A percentile compares a stretch with the other conserved stretches of the same genome.
Evolutionary conservation across 2,888 invertebrate genomes (phyloP).

Genomic region (Dyspetes luteomarginatus): DNA sequence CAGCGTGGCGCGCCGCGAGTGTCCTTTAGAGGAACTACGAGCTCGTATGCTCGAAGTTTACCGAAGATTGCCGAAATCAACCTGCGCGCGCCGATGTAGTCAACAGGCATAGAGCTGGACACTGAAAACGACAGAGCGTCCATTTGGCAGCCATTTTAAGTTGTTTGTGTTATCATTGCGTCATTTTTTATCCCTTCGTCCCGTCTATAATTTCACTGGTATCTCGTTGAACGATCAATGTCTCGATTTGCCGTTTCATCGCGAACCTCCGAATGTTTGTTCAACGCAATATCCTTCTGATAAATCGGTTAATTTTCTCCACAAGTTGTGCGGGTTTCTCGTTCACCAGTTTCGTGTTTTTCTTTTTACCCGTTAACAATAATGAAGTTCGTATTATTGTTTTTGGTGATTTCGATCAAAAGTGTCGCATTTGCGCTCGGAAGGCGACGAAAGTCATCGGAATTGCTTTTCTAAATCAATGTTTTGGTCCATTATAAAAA

Average conservation of each 20-base stretch:
- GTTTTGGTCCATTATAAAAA: background rate
- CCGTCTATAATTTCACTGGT: background rate
- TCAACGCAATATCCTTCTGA: background rate
- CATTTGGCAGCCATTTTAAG: background rate
- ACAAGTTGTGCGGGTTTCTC: background rate
- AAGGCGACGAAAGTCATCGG: conserved; percentile 31
- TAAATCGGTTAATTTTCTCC: background rate
- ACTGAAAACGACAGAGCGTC: background rate
- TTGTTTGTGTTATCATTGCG: conserved; percentile 15
- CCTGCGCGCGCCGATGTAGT: background rate
- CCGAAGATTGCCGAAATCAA: background rate
- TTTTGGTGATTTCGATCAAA: background rate
- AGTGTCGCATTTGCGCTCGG: background rate
- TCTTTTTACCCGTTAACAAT: conserved; percentile 18
- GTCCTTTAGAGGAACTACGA: background rate
- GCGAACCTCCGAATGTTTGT: background rate
- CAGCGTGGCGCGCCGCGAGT: background rate
- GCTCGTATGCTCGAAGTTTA: background rate
- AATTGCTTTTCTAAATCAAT: conserved; percentile 1
- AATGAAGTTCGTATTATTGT: conserved; percentile 29
- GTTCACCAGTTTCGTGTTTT: conserved; percentile 13
- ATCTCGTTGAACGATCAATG: background rate
- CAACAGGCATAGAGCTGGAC: background rate
- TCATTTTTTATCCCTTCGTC: background rate
- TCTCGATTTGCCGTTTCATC: conserved; percentile 3